phyloP scores from a whole-genome alignment of 2,888 invertebrate species.

The Hipparchia semele region DNA sequence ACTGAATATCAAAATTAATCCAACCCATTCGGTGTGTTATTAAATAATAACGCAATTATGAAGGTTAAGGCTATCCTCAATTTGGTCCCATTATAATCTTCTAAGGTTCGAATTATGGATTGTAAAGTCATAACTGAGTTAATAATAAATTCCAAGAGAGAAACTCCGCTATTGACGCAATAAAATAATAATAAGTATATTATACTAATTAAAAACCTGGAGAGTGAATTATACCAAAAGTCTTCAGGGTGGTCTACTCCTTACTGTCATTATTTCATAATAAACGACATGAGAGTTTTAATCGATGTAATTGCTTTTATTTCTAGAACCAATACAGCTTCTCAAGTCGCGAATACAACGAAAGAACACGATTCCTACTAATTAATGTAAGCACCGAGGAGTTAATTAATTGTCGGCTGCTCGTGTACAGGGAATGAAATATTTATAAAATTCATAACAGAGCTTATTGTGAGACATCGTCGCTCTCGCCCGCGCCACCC shows the following conservation, averaged over 20 bases:
- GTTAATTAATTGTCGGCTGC: conserved; percentile 78
- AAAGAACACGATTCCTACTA: conserved; percentile 68
- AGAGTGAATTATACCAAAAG: conserved; percentile 51
- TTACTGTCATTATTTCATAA: conserved; percentile 39
- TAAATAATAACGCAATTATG: conserved; percentile 33
- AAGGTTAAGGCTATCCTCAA: conserved; percentile 27
- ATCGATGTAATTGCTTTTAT: conserved; percentile 36
- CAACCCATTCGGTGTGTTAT: conserved; percentile 22
- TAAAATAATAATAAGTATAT: conserved; percentile 59
- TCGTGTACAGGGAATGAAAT: conserved; percentile 73
- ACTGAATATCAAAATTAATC: conserved; percentile 4
- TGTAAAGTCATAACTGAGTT: conserved; percentile 62
- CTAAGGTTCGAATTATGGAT: conserved; percentile 60
- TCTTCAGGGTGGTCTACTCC: conserved; percentile 57
- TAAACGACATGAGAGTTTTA: conserved; percentile 34
- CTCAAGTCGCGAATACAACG: conserved; percentile 70
- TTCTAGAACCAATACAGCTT: conserved; percentile 30
- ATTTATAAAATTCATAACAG: conserved; percentile 82
- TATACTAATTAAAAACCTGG: conserved; percentile 54
- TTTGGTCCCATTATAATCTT: conserved; percentile 36
- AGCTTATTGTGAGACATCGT: conserved; percentile 75
- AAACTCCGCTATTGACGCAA: conserved; percentile 52
- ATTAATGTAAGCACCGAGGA: conserved; percentile 77
- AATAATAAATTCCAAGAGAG: conserved; percentile 54
- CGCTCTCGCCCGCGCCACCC: conserved; percentile 71